A percentile compares a stretch with the other conserved stretches of the same genome.
Conservation (phyloP, 2,888 invertebrate genomes). For the Drosophila flavopinicola region DNA sequence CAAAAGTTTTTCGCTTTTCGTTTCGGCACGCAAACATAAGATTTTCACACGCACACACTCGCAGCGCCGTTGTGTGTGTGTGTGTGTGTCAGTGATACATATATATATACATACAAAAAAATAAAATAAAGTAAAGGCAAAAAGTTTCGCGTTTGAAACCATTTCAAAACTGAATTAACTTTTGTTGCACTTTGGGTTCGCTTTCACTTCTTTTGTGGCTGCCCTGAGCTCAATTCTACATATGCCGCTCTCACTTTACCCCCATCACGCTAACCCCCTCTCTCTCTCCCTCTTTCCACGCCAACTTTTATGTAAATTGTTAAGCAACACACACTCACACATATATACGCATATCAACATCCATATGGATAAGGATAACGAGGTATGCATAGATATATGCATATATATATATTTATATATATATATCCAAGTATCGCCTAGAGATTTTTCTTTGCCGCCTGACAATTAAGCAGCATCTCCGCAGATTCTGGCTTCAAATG, state of each 20-base stretch:
- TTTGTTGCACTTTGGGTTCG: slow-evolving; percentile 67
- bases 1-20: slow-evolving; percentile 56
- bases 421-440: slow-evolving; percentile 2
- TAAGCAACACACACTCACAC: background rate
- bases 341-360: background rate
- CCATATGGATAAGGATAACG: background rate
- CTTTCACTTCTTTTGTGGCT: slow-evolving; percentile 30
- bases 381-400: background rate
- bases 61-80: slow-evolving; percentile 1
- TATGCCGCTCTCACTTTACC: slow-evolving; percentile 26
- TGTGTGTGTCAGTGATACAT: slow-evolving; percentile 11
- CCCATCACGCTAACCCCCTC: no score
- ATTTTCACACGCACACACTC: slow-evolving; percentile 48
- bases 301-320: slow-evolving; percentile 44
- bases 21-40: slow-evolving; percentile 51
- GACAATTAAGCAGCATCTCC: slow-evolving; percentile 32
- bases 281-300: no score
- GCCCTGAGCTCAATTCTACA: slow-evolving; percentile 29
- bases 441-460: slow-evolving; percentile 23
- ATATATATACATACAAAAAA: slow-evolving; percentile 24
- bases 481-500: slow-evolving; percentile 5
- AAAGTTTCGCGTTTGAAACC: slow-evolving; percentile 59
- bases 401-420: background rate
- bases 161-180: slow-evolving; percentile 72
- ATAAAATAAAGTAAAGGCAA: background rate